Evolutionary conservation across 2,888 invertebrate species (phyloP).

Genomic region (Ypsolopha sequella): DNA sequence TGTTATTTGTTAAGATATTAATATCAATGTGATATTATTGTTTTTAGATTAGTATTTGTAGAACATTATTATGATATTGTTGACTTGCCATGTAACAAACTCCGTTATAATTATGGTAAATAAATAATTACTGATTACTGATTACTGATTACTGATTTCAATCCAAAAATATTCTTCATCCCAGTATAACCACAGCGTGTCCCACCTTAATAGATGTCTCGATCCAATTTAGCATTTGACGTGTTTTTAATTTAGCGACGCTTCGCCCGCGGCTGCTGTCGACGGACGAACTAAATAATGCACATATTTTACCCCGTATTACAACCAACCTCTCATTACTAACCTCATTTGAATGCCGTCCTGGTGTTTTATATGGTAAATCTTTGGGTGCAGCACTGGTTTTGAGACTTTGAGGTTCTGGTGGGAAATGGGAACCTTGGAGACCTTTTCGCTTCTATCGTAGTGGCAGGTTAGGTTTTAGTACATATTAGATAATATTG

Average conservation of each 20-base stretch:
- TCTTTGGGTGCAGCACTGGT: constrained; percentile 8
- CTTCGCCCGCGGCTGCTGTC: constrained; percentile 64
- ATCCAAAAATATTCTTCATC: neutral
- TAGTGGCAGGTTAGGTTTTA: too few relatives aligned
- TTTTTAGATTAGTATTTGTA: too few relatives aligned
- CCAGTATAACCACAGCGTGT: constrained; percentile 29
- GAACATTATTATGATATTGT: too few relatives aligned
- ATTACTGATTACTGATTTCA: too few relatives aligned
- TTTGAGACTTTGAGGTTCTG: constrained; percentile 5
- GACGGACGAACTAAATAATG: constrained; percentile 45
- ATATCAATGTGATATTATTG: too few relatives aligned
- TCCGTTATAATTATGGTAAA: too few relatives aligned
- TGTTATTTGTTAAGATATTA: too few relatives aligned
- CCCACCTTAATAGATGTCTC: constrained; percentile 66
- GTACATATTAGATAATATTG: too few relatives aligned
- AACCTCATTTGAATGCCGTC: constrained; percentile 14
- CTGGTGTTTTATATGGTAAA: constrained; percentile 8
- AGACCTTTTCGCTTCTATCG: too few relatives aligned
- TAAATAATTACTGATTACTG: too few relatives aligned
- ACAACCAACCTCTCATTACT: constrained; percentile 14
- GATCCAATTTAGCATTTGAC: constrained; percentile 70
- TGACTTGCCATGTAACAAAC: too few relatives aligned
- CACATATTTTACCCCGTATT: constrained; percentile 40
- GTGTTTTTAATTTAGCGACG: constrained; percentile 67
- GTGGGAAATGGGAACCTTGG: too few relatives aligned